Base-by-base conservation (phyloP, 2,888 invertebrate species). In the Athalia cordata region DNA sequence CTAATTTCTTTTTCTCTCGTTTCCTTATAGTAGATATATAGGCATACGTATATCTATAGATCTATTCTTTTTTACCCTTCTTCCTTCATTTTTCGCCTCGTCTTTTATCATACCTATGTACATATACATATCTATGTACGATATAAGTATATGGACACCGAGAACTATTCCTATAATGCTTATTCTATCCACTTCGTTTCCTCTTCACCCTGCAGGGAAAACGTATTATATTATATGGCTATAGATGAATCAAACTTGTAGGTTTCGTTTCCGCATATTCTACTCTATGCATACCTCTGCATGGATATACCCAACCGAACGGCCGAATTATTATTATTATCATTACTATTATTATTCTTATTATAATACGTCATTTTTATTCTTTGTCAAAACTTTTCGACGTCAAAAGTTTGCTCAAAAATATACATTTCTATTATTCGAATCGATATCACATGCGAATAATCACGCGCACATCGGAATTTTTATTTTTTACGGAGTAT, bases 101-200 rank as follows among this genome's bases (percentile, higher is more conserved):
- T 55, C 68, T 52, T 68, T 52, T 29, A 50, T 29, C 43, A 6
- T 29, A 55, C 29, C 52, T 43, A 50, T 43, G 45, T 61, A 8
- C 29, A 50, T 55, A 9, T 55, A 68, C 52, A 29, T 29, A 2
- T 29, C 1, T 29, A 29, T 29, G 2, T 29, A 29, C 29, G 29
- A 29, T 29, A 29, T 29, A 29, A 29, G 29, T 29, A 29, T 29
- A 29, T 29, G 29, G 29, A 29, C 55, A 55, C n/a, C 55, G 55
- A 59, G 57, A 59, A 72, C 72, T 72, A 59, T 72, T 57, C 72
- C 45, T 57, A 68, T 68, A 68, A 68, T 68, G 55, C 68, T 55
- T 68, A 68, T 68, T 55, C 67, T 52, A 29, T 29, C 55, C n/a
- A 72, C 59, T 57, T 59, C 47, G 57, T 47, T 72, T 72, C 59